Evolutionary conservation across 1,140 invertebrate genomes (phyloP).

Genomic region (Reticulitermes speratus): DNA sequence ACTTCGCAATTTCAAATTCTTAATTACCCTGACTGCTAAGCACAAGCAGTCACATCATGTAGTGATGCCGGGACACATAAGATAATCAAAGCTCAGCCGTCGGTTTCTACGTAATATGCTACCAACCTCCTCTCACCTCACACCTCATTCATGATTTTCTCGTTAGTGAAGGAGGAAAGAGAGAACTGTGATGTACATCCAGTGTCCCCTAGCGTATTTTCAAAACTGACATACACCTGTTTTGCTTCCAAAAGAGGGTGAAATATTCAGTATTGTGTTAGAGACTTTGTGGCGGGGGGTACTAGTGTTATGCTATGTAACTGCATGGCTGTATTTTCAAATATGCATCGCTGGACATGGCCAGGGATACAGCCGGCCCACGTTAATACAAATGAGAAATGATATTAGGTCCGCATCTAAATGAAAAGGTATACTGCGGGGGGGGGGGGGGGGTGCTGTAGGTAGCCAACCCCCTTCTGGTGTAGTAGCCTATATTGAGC

Average conservation of each 20-base stretch:
- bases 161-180: background rate
- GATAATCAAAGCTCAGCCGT: background rate
- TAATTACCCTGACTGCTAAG: too few species aligned
- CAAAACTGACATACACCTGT: background rate
- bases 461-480: background rate
- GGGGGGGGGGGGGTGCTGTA: background rate
- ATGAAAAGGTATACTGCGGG: constrained; percentile 18
- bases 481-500: constrained; percentile 3
- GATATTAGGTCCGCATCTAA: constrained; percentile 29
- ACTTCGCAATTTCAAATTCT: too few species aligned
- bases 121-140: background rate
- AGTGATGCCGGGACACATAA: background rate
- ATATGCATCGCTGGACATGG: constrained; percentile 28
- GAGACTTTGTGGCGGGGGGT: background rate
- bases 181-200: background rate
- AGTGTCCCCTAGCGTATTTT: background rate
- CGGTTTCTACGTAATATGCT: too few species aligned
- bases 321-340: constrained; percentile 24
- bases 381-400: constrained; percentile 31
- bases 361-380: background rate
- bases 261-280: constrained; percentile 20
- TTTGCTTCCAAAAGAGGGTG: constrained; percentile 4
- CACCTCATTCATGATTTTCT: background rate
- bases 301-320: constrained; percentile 1
- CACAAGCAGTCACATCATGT: too few species aligned